These are phyloP conservation scores for Ispidina picta DNA, from an alignment of 2,797 vertebrate genomes.

Conservation along the genomic window DNA sequence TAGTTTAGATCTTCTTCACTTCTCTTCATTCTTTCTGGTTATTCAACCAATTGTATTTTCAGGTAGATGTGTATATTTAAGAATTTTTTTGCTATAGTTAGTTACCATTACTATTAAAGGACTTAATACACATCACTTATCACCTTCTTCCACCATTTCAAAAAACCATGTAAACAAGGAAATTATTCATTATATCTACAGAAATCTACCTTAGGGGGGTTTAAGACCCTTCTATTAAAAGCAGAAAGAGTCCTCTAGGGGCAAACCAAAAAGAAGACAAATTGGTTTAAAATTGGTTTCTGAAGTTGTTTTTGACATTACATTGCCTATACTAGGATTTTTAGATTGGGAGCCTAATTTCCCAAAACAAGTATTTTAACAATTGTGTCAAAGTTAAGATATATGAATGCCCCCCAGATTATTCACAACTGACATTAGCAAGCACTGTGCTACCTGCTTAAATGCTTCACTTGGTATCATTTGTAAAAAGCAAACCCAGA, in stretches of 20 bases:
- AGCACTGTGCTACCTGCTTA: not conserved
- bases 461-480: not conserved
- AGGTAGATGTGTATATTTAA: not conserved
- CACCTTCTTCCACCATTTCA: not conserved
- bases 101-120: not conserved
- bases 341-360: not conserved
- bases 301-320: not conserved
- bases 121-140: fast-evolving
- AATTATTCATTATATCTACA: not conserved
- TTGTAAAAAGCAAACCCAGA: not conserved
- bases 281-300: not conserved
- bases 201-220: not conserved
- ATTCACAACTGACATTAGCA: not conserved
- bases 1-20: not conserved
- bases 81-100: not conserved
- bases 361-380: not conserved
- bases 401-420: not conserved
- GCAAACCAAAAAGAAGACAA: not conserved
- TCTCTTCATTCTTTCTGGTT: not conserved
- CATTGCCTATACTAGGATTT: not conserved
- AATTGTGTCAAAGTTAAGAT: not conserved
- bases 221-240: not conserved
- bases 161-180: not conserved
- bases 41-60: not conserved
- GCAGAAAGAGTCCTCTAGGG: not conserved